Base-by-base conservation (phyloP, 2,113 vertebrate genomes). In the Nipponia nippon region DNA sequence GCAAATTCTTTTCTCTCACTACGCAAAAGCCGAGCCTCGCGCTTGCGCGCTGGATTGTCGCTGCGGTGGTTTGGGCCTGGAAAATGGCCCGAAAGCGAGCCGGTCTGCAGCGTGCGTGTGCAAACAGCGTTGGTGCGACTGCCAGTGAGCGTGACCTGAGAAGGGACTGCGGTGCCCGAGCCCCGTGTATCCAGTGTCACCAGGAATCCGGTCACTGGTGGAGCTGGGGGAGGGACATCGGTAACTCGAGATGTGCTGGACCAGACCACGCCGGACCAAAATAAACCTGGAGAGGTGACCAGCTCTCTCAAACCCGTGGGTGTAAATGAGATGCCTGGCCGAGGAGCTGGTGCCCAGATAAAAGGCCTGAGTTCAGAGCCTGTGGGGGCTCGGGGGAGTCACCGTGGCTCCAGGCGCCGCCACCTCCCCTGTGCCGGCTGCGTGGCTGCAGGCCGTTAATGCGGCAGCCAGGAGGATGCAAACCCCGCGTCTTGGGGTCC, bases 261-360 rank as follows among this genome's bases (percentile, higher is more conserved):
- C 89, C 73, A 32, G 34, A n/a, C 23, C 83, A 2, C 0, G 0
- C 69, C 2, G 16, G 87, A 84, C 94, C 61, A 44, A 96, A 97
- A 97, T 97, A 97, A 93, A 67, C 78, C 89, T 44, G 84, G 53
- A 93, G 89, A 87, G 47, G 58, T 72, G 84, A 62, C 32, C 56
- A 26, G 78, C 52, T 12, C 30, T 2, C 82, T 66, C 72, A 3
- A 4, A n/a, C 10, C 65, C 23, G 2, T 14, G 75, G 44, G 14
- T 78, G 59, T 55, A 58, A 44, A 29, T 59, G 16, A 25, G 23
- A 49, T 3, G 73, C 17, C 25, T 49, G 72, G 46, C 36, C 2
- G 2, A 63, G 49, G 49, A 46, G 36, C 56, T 23, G 32, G 14
- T 30, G 75, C 50, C 50, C 59, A 22, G 4, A 32, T 13, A 5